Percentiles rank a stretch among this genome's conserved stretches.
phyloP scores from a whole-genome alignment of 2,113 vertebrate genomes.

The Accipiter cooperii region DNA sequence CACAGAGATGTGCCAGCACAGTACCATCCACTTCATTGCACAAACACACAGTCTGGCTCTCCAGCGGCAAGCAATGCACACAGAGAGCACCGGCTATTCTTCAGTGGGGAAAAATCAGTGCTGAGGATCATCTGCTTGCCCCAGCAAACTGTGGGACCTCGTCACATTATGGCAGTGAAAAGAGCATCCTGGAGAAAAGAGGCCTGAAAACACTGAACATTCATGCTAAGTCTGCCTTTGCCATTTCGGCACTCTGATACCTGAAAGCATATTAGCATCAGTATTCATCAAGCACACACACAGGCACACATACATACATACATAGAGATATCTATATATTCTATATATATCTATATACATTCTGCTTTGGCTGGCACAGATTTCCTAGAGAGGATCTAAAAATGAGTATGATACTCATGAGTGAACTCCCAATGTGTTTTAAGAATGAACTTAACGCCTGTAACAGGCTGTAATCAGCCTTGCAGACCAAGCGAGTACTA shows the following conservation, averaged over 20 bases:
- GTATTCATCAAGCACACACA: background rate
- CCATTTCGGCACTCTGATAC: background rate
- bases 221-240: background rate
- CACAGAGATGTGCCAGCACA: background rate
- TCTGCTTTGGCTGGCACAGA: background rate
- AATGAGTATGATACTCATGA: background rate
- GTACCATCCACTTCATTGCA: constrained; percentile 51
- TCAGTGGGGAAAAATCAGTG: background rate
- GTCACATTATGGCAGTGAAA: background rate
- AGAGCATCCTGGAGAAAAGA: background rate
- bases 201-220: background rate
- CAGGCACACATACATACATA: background rate
- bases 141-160: background rate
- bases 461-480: background rate
- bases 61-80: background rate
- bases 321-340: background rate
- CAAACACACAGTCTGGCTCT: background rate
- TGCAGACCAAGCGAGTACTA: background rate
- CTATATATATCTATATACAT: background rate
- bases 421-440: background rate
- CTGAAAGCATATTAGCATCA: background rate
- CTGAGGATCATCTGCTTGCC: background rate
- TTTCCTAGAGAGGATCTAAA: background rate
- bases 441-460: background rate
- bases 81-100: background rate